phyloP scores from a whole-genome alignment of 2,888 invertebrate genomes.

The Anoplius nigerrimus region DNA sequence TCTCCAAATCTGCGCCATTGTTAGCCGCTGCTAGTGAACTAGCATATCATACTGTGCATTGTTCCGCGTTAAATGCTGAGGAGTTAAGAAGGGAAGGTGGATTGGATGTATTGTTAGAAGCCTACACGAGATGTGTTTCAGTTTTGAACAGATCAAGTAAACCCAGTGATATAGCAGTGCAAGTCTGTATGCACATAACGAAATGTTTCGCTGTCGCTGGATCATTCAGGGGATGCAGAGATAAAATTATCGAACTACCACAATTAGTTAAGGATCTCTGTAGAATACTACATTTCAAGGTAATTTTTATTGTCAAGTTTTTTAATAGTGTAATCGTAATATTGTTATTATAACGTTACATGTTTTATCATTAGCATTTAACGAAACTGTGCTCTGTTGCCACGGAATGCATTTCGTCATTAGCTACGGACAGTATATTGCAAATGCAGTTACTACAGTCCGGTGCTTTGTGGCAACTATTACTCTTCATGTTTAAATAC shows the following conservation, averaged over 20 bases:
- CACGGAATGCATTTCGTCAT: constrained; percentile 91
- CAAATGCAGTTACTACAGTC: constrained; percentile 90
- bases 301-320: constrained; percentile 64
- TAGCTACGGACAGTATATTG: constrained; percentile 89
- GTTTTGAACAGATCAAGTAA: constrained; percentile 89
- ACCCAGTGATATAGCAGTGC: constrained; percentile 87
- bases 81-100: constrained; percentile 96
- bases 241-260: constrained; percentile 90
- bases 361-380: constrained; percentile 80
- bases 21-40: constrained; percentile 95
- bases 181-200: constrained; percentile 94
- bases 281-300: constrained; percentile 90
- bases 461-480: constrained; percentile 93
- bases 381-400: constrained; percentile 90
- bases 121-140: constrained; percentile 95
- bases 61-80: constrained; percentile 98
- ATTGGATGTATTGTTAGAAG: constrained; percentile 90
- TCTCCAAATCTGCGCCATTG: constrained; percentile 89
- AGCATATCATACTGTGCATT: constrained; percentile 96
- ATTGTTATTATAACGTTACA: constrained; percentile 10
- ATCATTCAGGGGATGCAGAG: constrained; percentile 92
- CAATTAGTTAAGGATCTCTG: constrained; percentile 91
- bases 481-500: constrained; percentile 93
- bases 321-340: constrained; percentile 11
- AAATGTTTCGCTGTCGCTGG: constrained; percentile 97